Evolutionary conservation across 2,113 vertebrate genomes (phyloP), one percentile per base, ranked within the genome.

Genomic region (Rhipidura dahli): DNA sequence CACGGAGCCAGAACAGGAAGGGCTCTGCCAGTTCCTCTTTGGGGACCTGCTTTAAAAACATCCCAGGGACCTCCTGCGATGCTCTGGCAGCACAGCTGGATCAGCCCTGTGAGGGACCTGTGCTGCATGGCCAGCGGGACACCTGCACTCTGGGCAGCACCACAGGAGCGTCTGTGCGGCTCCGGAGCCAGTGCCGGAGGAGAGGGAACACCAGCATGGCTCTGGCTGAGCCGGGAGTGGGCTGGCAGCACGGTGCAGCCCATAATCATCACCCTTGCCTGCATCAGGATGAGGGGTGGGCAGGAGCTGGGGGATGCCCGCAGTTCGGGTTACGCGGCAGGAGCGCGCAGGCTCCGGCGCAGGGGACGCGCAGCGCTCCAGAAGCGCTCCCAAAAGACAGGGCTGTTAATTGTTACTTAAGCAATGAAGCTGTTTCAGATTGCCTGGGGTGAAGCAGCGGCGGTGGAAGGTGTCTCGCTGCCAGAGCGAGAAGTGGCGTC

Each of bases 331-430:
- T 49, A 1, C 27, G 0, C 1, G 0, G 45, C 45, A 24, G 68
- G 45, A 64, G 51, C 14, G 8, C 0, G 1, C 81, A 27, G 47
- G 56, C 53, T 88, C 9, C 0, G 4, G 85, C 47, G 57, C 47
- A 20, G 27, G 39, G 60, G 72, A 42, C 12, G 33, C 4, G 0
- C 24, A 3, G 39, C 1, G 4, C 80, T 79, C 40, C 83, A 66
- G 73, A 51, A 90, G 60, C 31, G 0, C 81, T 95, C 95, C 95
- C 94, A 3, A 80, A 93, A 90, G 94, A 89, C 94, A n/a, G 65
- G 51, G 83, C 61, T 85, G 93, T 72, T 97, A 97, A 97, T 97
- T 96, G 94, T 97, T 97, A 83, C 81, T 97, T 94, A 95, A 96
- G 94, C 90, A 92, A 91, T 88, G 83, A 93, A 94, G 93, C 87